phyloP scores from a whole-genome alignment of 1,140 invertebrate species.

The Parasteatoda tepidariorum region DNA sequence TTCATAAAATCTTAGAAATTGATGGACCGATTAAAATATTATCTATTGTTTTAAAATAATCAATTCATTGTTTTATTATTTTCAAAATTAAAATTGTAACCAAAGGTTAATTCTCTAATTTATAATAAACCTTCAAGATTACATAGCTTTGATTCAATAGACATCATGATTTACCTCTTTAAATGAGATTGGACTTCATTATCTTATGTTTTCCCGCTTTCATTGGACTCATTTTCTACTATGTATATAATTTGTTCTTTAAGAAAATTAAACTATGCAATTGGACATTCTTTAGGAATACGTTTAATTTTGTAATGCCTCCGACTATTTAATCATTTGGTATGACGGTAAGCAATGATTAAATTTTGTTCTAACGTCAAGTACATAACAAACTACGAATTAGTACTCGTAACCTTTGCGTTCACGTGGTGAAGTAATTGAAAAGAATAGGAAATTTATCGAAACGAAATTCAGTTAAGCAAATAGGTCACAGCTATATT shows the following conservation, averaged over 20 bases:
- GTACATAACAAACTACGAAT: conserved; percentile 18
- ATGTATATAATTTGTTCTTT: background rate
- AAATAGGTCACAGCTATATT: background rate
- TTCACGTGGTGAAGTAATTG: conserved; percentile 12
- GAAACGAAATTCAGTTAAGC: conserved; percentile 9
- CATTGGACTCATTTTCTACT: background rate
- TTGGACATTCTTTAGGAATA: background rate
- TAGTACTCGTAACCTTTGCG: background rate
- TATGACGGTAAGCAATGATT: conserved; percentile 2
- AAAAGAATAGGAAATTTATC: conserved; percentile 35
- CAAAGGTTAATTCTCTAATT: too few relatives aligned
- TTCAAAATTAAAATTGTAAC: too few relatives aligned
- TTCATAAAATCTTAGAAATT: too few relatives aligned
- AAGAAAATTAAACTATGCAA: background rate
- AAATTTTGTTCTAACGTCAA: conserved; percentile 16
- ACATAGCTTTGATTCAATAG: too few relatives aligned
- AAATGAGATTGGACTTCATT: too few relatives aligned
- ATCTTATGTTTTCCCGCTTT: too few relatives aligned
- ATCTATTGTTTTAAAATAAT: too few relatives aligned
- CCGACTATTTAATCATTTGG: conserved; percentile 8
- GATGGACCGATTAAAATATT: too few relatives aligned
- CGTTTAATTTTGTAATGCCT: conserved; percentile 20
- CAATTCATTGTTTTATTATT: too few relatives aligned
- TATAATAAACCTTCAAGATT: too few relatives aligned
- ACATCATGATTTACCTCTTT: too few relatives aligned